A percentile compares a stretch with the other conserved stretches of the same genome.
Evolutionary conservation across 2,113 vertebrate species (phyloP).

Genomic region (Ciconia maguari): DNA sequence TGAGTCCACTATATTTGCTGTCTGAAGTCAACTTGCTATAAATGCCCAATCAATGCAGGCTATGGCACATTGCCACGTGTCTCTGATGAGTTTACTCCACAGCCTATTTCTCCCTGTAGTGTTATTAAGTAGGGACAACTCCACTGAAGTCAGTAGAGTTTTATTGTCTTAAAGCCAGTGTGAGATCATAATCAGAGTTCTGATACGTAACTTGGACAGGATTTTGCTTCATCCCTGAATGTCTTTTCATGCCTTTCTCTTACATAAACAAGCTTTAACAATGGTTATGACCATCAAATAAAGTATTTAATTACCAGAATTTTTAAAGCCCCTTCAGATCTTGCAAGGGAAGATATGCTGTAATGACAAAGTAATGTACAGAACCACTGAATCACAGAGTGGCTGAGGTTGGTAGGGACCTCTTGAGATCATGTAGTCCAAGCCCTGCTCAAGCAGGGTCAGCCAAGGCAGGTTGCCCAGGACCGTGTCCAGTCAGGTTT

Average conservation of each 20-base stretch:
- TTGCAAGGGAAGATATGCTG: background rate
- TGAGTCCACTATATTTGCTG: background rate
- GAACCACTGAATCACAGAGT: background rate
- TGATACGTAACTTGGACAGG: background rate
- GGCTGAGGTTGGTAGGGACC: background rate
- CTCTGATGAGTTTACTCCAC: background rate
- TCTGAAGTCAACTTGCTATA: background rate
- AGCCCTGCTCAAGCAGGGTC: background rate
- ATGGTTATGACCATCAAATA: background rate
- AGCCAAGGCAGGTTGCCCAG: background rate
- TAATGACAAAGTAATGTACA: background rate
- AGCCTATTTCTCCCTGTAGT: background rate
- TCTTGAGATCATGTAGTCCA: background rate
- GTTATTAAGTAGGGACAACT: background rate
- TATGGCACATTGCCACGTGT: background rate
- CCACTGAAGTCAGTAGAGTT: background rate
- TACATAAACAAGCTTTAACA: background rate
- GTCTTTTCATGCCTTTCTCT: background rate
- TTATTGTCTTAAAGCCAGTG: background rate
- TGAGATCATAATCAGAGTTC: background rate
- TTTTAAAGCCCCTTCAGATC: background rate
- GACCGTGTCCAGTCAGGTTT: background rate
- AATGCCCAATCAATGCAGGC: background rate
- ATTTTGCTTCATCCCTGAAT: background rate
- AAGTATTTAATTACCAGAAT: background rate